Evolutionary conservation across 2,797 vertebrate species (phyloP).

Genomic region (Phoeniculus purpureus): DNA sequence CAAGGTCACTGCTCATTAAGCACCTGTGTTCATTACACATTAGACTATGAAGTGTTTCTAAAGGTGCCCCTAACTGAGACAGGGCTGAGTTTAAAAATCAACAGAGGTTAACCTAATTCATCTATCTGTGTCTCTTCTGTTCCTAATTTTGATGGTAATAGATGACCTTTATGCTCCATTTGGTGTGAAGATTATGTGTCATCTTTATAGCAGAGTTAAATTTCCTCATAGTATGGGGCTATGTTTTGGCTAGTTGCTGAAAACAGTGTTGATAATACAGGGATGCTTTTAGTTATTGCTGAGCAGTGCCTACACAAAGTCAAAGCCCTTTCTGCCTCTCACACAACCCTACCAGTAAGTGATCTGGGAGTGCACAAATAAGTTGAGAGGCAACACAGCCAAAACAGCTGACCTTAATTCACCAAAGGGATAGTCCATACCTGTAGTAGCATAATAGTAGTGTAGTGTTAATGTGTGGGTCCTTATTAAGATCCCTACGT

Average conservation of each 20-base stretch:
- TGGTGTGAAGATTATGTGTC: not conserved
- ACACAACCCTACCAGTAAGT: fast-evolving
- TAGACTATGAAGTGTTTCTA: not conserved
- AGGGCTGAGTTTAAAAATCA: not conserved
- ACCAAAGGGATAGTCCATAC: not conserved
- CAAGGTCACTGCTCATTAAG: not conserved
- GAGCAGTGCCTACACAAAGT: not conserved
- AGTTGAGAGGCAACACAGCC: too few relatives aligned
- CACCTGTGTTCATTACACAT: not conserved
- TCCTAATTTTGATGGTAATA: not conserved
- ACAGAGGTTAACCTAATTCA: not conserved
- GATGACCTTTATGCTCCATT: not conserved
- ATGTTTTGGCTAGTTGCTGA: not conserved
- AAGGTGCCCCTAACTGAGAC: not conserved
- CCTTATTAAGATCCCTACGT: too few relatives aligned
- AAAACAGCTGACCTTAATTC: not conserved
- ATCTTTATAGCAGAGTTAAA: too few relatives aligned
- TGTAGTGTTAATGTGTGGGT: too few relatives aligned
- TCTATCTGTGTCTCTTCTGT: not conserved
- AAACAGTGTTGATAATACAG: not conserved
- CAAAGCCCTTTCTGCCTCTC: not conserved
- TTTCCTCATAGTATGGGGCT: too few relatives aligned
- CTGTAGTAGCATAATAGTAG: too few relatives aligned
- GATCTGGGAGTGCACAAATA: not conserved
- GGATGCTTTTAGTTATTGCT: not conserved